Base-by-base conservation (phyloP, 2,113 vertebrate genomes). In the Felis chaus region DNA sequence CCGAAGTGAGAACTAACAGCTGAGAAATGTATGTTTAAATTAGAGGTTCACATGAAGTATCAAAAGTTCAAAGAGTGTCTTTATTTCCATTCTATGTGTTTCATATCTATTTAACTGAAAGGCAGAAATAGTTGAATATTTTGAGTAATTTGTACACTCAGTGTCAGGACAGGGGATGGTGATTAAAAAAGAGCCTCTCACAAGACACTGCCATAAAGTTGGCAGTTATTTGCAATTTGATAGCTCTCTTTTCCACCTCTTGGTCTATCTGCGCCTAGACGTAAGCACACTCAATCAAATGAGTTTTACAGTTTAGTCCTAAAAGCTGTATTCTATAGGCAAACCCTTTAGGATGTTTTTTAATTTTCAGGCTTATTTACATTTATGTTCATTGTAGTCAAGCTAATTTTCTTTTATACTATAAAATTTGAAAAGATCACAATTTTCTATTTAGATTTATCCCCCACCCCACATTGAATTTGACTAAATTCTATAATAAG, bases 1-100 rank as follows among this genome's bases (percentile, higher is more conserved):
- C 87, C 65, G 55, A 97, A 97, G 71, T 55, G 90, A 93, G 27
- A 97, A 48, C 21, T 91, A 96, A 80, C 21, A 91, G 95, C 39
- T 95, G 45, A 96, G 91, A 97, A 94, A 18, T 29, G 68, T 13
- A 1, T 93, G 63, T 94, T 83, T 85, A 65, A 96, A 84, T 1
- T 2, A 80, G n/a, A 94, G 6, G 55, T 89, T 97, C 25, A 16
- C 10, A 7, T 1, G n/a, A 78, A 96, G 86, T 53, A 97, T 71
- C 74, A 92, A 73, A 93, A 92, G 11, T 92, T 96, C 76, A 90
- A 91, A 92, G 16, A 33, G 83, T 57, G 25, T 41, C 41, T 95
- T 19, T 91, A 71, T 82, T 96, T 94, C 69, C 68, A 14, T 3
- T 79, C 81, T 79, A 9, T 41, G 23, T 21, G 50, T 79, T 97